Conservation (phyloP, 2,888 invertebrate species). For the Enchytraeus crypticus region DNA sequence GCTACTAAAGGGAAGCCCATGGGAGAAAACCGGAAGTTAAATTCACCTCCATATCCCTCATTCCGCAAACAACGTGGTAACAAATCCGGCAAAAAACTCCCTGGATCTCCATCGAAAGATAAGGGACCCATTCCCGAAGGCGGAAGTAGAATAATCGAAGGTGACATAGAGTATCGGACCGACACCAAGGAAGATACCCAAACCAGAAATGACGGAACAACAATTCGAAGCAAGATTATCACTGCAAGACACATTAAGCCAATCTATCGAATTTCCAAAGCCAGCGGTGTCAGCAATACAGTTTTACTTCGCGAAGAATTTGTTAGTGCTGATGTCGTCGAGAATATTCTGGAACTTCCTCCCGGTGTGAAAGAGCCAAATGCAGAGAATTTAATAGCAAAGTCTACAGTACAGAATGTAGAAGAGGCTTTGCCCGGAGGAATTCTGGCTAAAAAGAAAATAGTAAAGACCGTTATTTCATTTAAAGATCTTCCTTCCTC, state of each 20-base stretch:
- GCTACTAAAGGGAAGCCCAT: not conserved
- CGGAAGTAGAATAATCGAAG: not conserved
- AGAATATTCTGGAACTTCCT: constrained; percentile 9
- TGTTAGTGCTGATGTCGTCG: constrained; percentile 6
- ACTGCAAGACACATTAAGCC: constrained; percentile 5
- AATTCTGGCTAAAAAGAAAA: constrained; percentile 6
- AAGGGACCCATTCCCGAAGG: not conserved
- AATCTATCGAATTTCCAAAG: not conserved
- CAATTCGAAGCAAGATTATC: not conserved
- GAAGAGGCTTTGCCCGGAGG: constrained; percentile 5
- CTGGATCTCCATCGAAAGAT: not conserved
- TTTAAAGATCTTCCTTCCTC: no score
- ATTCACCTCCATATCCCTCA: not conserved
- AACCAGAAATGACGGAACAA: not conserved
- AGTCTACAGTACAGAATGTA: not conserved
- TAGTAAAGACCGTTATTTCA: not conserved
- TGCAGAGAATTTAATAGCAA: constrained; percentile 1
- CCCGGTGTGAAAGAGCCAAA: constrained; percentile 6
- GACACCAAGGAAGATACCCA: not conserved
- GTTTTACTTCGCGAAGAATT: constrained; percentile 1
- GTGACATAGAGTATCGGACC: not conserved
- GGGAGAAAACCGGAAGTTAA: no score
- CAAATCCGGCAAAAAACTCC: no score
- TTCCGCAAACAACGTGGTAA: not conserved
- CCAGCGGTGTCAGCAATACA: not conserved